Evolutionary conservation across 2,113 vertebrate species (phyloP).

Genomic region (Lathamus discolor): DNA sequence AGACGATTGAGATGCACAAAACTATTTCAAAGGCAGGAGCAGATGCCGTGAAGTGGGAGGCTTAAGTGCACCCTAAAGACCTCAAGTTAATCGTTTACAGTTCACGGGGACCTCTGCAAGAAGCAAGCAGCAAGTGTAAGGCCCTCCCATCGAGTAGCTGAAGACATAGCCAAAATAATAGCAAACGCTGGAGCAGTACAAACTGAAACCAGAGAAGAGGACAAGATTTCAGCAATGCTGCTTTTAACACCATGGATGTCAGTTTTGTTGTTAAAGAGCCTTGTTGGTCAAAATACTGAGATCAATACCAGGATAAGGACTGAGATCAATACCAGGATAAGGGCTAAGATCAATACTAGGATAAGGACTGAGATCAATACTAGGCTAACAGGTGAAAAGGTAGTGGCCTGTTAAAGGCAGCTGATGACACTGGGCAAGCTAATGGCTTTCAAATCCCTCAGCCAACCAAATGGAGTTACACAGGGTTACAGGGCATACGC

Average conservation of each 20-base stretch:
- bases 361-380: neutral
- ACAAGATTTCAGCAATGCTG: neutral
- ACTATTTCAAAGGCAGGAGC: neutral
- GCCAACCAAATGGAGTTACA: neutral
- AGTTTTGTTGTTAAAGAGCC: neutral
- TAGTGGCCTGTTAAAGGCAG: neutral
- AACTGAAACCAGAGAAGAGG: neutral
- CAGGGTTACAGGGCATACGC: accelerated
- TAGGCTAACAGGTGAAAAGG: neutral
- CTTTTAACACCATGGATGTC: neutral
- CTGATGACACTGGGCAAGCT: neutral
- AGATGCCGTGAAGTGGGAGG: neutral
- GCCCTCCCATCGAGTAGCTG: neutral
- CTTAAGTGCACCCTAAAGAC: neutral
- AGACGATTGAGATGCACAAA: neutral
- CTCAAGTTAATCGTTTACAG: neutral
- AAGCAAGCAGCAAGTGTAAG: neutral
- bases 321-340: neutral
- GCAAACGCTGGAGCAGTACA: neutral
- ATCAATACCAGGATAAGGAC: neutral
- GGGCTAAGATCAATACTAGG: neutral
- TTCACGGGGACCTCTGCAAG: neutral
- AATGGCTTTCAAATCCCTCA: neutral
- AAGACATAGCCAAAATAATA: neutral
- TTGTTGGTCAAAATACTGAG: neutral